Evolutionary conservation across 2,113 vertebrate species (phyloP).

Genomic region (Trogon melanurus): DNA sequence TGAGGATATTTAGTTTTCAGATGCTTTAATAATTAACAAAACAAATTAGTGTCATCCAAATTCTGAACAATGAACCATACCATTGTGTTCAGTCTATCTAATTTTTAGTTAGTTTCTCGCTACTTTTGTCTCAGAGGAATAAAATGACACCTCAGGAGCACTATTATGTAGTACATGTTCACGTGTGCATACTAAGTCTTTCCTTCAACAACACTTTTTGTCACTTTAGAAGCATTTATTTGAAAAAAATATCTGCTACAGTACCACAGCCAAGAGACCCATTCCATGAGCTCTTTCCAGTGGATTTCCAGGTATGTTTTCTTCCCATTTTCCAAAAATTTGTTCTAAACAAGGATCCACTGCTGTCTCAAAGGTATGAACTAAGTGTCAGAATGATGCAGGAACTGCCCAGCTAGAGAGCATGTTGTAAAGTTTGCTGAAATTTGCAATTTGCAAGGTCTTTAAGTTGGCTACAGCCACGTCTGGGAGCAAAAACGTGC

Average conservation of each 20-base stretch:
- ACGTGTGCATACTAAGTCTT: not conserved
- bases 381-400: not conserved
- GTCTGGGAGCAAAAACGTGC: not conserved
- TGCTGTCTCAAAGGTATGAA: not conserved
- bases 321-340: not conserved
- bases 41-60: not conserved
- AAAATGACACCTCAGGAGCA: not conserved
- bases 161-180: not conserved
- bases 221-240: not conserved
- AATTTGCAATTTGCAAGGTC: not conserved
- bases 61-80: not conserved
- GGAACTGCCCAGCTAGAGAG: not conserved
- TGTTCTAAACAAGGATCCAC: not conserved
- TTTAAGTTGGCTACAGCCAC: not conserved
- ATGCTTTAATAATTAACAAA: not conserved
- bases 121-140: not conserved
- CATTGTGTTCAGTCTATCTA: not conserved
- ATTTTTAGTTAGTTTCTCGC: not conserved
- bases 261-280: slow-evolving; percentile 7
- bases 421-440: not conserved
- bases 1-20: not conserved
- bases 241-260: not conserved
- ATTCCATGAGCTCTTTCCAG: not conserved
- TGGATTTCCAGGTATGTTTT: slow-evolving; percentile 10
- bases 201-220: not conserved